Base-by-base conservation (phyloP, 2,888 invertebrate species). In the Crepidodera aurea region DNA sequence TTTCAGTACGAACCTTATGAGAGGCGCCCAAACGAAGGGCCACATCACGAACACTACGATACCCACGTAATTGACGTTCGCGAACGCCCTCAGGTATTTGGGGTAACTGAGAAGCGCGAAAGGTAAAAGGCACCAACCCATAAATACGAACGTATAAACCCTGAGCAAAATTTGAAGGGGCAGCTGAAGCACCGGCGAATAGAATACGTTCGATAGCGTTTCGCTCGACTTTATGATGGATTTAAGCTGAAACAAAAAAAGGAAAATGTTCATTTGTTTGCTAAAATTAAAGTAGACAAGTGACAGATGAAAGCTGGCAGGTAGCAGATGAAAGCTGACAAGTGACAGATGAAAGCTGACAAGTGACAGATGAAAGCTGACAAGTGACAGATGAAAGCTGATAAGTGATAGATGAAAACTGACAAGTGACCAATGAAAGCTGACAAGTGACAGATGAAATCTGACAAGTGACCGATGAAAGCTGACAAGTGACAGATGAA, bases 41-140 rank as follows among this genome's bases (percentile, higher is more conserved):
- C 91, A 93, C 0, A 87, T 81, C 15, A 87, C 71, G 75, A 91
- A 90, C 12, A 91, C 70, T 6, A 90, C 53, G 54, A 89, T 87
- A 0, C 92, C 92, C 18, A 87, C 87, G 74, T 88, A 92, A 75
- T 88, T 87, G 1, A 90, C 81, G 34, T 87, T 85, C 0, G 77
- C 70, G 71, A 87, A 91, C 0, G 90, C 86, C 0, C 76, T 78
- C 80, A 85, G 86, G 85, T 92, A 94, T 68, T 87, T 88, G 0
- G 85, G 80, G 69, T 85, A 90, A 2, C 87, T 87, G 64, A 94
- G 85, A 2, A 90, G 83, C 39, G 87, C 87, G 73, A 94, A 93
- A 0, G 93, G 90, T 7, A 88, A 82, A 40, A 94, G 80, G 71
- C 90, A 90, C 86, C 91, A 94, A 6, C 94, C 93, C 90, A 94